Evolutionary conservation across 2,888 invertebrate genomes (phyloP).

Genomic region (Bugula neritina): DNA sequence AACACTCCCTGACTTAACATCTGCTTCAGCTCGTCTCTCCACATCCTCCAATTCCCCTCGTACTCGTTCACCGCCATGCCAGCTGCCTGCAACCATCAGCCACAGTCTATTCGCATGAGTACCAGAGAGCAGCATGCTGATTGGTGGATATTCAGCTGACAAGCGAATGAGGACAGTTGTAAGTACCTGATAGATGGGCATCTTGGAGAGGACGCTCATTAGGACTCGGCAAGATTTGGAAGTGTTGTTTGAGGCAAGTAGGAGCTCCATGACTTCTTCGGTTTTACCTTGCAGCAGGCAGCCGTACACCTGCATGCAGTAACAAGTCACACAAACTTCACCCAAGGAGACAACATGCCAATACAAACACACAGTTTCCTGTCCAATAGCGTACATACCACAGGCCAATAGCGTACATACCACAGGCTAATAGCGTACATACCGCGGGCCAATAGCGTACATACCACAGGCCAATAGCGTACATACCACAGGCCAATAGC

Average conservation of each 20-base stretch:
- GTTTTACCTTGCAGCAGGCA: conserved; percentile 6
- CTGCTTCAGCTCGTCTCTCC: neutral
- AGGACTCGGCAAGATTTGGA: neutral
- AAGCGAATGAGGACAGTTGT: too few species aligned
- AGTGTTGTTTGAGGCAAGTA: neutral
- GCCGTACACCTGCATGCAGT: neutral
- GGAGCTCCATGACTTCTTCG: neutral
- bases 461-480: too few species aligned
- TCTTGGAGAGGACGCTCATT: neutral
- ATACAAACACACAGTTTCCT: too few species aligned
- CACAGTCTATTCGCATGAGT: too few species aligned
- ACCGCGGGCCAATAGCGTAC: too few species aligned
- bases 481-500: too few species aligned
- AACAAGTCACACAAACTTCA: neutral
- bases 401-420: too few species aligned
- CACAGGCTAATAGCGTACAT: too few species aligned
- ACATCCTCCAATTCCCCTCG: neutral
- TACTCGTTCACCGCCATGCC: neutral
- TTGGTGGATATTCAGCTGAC: too few species aligned
- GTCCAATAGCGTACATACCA: too few species aligned
- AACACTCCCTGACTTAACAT: conserved; percentile 7
- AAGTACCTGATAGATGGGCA: conserved; percentile 24
- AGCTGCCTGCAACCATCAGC: neutral
- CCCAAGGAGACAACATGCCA: too few species aligned
- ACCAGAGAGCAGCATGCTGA: too few species aligned